Evolutionary conservation across 1,140 invertebrate species (phyloP), one percentile per base, ranked within the genome.

Genomic region (Eciton burchellii): DNA sequence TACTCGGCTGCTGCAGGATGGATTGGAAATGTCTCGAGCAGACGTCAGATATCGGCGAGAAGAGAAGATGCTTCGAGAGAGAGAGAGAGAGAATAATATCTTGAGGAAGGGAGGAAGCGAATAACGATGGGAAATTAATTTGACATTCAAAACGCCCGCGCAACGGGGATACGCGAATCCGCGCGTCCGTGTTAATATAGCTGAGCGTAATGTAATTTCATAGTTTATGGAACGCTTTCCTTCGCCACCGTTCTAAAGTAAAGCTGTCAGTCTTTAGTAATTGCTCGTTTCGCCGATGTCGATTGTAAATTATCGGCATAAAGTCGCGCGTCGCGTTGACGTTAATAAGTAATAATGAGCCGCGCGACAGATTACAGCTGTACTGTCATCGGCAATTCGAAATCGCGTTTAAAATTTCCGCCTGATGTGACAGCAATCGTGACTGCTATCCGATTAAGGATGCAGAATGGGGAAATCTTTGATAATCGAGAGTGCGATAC

Each of bases 401-500:
- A 19, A 16, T 41, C 70, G 19, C 35, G 62, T 45, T 60, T 60
- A 54, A 71, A 81, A 73, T 21, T 73, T 81, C 12, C 68, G 43
- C 79, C 14, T 41, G 16, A 71, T 70, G 35, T 79, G 63, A 79
- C 74, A 70, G 74, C 3, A 79, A 70, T 43, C 35, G 65, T 29
- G 41, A 79, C 68, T 57, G 56, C 8, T n/a, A 57, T 68, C 63
- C 49, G 70, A 79, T 79, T 79, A 79, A 14, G 35, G n/a, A 29
- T 41, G n/a, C 35, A 6, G n/a, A n/a, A 79, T 79, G 63, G n/a
- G n/a, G 16, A 77, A 68, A 77, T 77, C 60, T 68, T 77, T 77
- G 26, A 45, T 54, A 41, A 66, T 54, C 24, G 21, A n/a, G 49
- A 70, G 35, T 14, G 68, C 68, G 56, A 79, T 79, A n/a, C 6